Evolutionary conservation across 2,888 invertebrate genomes (phyloP).

Genomic region (Saturnia pavonia): DNA sequence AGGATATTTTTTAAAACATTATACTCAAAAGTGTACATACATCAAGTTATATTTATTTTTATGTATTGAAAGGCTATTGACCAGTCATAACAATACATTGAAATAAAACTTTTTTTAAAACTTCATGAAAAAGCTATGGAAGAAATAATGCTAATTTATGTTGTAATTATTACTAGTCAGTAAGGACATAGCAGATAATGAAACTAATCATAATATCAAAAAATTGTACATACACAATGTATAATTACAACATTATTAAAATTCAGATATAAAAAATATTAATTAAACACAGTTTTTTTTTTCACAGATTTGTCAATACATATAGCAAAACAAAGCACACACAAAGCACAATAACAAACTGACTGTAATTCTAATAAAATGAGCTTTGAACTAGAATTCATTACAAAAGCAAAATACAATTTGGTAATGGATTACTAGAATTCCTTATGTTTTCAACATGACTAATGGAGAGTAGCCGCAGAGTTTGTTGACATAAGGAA

Average conservation of each 20-base stretch:
- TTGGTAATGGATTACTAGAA: constrained; percentile 47
- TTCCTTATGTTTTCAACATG: constrained; percentile 38
- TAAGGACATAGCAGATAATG: neutral
- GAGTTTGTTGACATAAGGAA: constrained; percentile 16
- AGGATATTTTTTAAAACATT: no score
- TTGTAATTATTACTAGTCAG: neutral
- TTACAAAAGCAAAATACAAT: constrained; percentile 27
- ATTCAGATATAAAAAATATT: neutral
- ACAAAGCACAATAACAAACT: constrained; percentile 22
- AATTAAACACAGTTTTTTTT: neutral
- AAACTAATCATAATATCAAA: neutral
- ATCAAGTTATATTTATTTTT: no score
- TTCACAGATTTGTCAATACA: neutral
- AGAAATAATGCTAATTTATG: neutral
- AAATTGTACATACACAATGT: neutral
- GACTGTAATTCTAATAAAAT: constrained; percentile 15
- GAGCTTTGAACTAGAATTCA: constrained; percentile 20
- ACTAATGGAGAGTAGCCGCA: constrained; percentile 37
- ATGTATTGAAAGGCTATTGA: no score
- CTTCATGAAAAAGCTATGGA: no score
- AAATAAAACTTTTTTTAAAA: no score
- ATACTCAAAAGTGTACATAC: neutral
- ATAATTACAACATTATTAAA: neutral
- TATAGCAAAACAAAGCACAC: neutral
- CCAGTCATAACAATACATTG: no score